Evolutionary conservation across 2,113 vertebrate species (phyloP).

Genomic region (Telmatochromis bifrenatus): DNA sequence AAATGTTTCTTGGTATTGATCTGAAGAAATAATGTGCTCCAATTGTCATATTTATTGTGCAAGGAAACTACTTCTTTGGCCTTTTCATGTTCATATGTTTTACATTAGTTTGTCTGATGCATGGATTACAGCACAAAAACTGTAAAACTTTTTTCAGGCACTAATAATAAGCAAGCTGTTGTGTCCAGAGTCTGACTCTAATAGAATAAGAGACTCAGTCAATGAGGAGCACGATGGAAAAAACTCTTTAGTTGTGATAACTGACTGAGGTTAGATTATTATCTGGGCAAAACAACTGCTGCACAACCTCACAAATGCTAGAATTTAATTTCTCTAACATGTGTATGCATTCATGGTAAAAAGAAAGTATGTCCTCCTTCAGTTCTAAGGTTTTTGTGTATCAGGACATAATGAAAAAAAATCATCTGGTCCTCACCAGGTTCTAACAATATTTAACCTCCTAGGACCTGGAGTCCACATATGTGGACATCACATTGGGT

Average conservation of each 20-base stretch:
- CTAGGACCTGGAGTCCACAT: no score
- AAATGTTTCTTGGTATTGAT: neutral
- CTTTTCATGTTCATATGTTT: neutral
- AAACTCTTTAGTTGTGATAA: neutral
- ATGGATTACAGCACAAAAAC: accelerated
- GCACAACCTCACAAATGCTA: neutral
- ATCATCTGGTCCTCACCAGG: neutral
- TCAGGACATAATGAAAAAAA: neutral
- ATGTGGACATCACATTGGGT: no score
- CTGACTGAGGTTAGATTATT: neutral
- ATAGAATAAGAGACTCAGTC: neutral
- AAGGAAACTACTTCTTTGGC: neutral
- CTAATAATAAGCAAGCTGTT: neutral
- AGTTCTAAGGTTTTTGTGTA: neutral
- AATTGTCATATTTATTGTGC: neutral
- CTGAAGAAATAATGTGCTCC: neutral
- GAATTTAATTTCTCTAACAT: neutral
- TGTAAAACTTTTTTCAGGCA: neutral
- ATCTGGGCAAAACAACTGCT: neutral
- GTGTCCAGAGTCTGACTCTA: neutral
- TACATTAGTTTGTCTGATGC: neutral
- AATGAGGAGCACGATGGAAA: neutral
- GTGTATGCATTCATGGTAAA: neutral
- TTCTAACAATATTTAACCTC: neutral
- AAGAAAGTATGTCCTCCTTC: neutral